phyloP scores from a whole-genome alignment of 2,797 vertebrate genomes.

The Rhinatrema bivittatum region DNA sequence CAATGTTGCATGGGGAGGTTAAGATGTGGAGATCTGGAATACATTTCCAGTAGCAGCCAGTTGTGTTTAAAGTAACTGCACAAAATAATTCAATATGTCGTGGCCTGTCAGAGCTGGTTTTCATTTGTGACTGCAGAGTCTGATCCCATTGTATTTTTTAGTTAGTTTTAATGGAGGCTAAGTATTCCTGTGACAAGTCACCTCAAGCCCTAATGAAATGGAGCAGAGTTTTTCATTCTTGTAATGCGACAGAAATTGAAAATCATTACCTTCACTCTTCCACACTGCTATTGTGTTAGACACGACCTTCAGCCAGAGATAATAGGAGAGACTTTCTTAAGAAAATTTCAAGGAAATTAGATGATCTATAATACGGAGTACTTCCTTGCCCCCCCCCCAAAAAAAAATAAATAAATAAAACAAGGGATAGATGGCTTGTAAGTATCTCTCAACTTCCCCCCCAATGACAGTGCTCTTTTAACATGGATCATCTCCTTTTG shows the following conservation, averaged over 20 bases:
- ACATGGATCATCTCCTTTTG: too few species aligned
- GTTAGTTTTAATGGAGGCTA: constrained; percentile 5
- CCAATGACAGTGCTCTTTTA: too few species aligned
- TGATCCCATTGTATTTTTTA: constrained; percentile 1
- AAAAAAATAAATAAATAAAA: too few species aligned
- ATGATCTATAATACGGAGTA: not conserved
- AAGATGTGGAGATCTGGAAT: not conserved
- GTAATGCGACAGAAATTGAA: constrained; percentile 10
- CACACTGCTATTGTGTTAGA: not conserved
- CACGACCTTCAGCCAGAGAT: not conserved
- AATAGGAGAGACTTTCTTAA: not conserved
- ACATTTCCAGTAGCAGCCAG: not conserved
- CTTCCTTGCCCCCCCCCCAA: too few species aligned
- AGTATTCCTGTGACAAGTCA: constrained; percentile 2
- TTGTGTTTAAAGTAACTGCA: not conserved
- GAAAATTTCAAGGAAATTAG: not conserved
- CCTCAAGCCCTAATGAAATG: constrained; percentile 1
- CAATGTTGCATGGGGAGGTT: not conserved
- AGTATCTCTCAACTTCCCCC: too few species aligned
- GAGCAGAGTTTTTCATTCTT: constrained; percentile 1
- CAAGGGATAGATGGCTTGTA: too few species aligned
- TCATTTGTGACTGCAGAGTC: not conserved
- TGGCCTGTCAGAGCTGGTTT: not conserved
- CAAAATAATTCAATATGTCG: not conserved
- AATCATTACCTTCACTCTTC: constrained; percentile 5